A percentile compares a stretch with the other conserved stretches of the same genome.
phyloP scores from a whole-genome alignment of 2,888 invertebrate species.

The Pandemis corylana region DNA sequence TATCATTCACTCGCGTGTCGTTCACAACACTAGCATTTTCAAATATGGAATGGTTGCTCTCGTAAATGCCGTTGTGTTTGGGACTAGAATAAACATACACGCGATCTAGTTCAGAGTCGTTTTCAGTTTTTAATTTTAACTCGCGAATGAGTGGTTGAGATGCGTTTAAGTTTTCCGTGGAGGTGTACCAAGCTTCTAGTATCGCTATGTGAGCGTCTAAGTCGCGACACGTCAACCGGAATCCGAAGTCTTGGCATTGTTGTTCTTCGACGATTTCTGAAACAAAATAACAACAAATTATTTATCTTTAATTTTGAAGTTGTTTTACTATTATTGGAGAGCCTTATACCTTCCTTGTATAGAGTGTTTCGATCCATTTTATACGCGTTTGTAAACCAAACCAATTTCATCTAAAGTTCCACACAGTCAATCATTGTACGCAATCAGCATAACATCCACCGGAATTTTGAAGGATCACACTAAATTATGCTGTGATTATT shows the following conservation, averaged over 20 bases:
- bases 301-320: not conserved
- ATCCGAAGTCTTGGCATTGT: constrained; percentile 85
- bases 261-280: constrained; percentile 87
- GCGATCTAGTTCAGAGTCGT: constrained; percentile 73
- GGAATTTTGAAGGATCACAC: too few species aligned
- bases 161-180: constrained; percentile 45
- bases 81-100: constrained; percentile 80
- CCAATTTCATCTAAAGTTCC: too few species aligned
- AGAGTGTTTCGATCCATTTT: too few species aligned
- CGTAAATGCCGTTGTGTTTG: constrained; percentile 75
- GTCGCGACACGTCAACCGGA: constrained; percentile 86
- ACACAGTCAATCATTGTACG: too few species aligned
- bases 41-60: constrained; percentile 65
- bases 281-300: constrained; percentile 56
- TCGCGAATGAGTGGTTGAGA: constrained; percentile 58
- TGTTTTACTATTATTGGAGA: too few species aligned
- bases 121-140: constrained; percentile 67
- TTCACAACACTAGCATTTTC: constrained; percentile 58
- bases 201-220: constrained; percentile 87
- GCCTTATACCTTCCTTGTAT: too few species aligned
- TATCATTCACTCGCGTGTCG: constrained; percentile 55
- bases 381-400: too few species aligned
- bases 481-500: too few species aligned
- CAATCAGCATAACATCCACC: too few species aligned
- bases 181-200: constrained; percentile 86